Conservation (phyloP, 2,797 vertebrate species). For the Tolypeutes matacus region DNA sequence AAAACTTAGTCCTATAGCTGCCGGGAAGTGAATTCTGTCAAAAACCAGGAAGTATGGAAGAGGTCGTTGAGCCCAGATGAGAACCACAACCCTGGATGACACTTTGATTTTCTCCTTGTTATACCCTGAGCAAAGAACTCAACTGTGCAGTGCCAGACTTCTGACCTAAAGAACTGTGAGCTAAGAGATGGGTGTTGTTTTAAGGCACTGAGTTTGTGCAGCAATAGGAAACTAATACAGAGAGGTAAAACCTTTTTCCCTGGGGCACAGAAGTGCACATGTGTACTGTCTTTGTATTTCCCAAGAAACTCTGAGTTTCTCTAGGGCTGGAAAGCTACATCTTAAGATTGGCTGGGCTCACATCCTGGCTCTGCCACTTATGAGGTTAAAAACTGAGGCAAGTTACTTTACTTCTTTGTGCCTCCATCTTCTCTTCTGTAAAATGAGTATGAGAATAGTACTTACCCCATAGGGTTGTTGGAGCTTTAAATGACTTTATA, state of each 20-base stretch:
- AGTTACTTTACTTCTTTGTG: not conserved
- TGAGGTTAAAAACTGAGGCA: not conserved
- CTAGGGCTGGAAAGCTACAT: not conserved
- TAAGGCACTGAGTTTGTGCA: not conserved
- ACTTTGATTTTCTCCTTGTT: not conserved
- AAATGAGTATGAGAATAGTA: not conserved
- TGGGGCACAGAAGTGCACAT: not conserved
- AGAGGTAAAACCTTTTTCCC: not conserved
- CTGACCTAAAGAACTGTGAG: not conserved
- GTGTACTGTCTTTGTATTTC: not conserved
- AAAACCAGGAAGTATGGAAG: not conserved
- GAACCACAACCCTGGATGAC: not conserved
- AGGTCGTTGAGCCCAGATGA: not conserved
- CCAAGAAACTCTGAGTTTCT: not conserved
- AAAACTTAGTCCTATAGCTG: not conserved
- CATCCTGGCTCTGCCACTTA: not conserved
- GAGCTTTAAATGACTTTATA: not conserved
- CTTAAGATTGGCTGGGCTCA: not conserved
- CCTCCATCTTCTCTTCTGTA: not conserved
- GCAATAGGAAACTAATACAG: not conserved
- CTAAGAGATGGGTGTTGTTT: not conserved
- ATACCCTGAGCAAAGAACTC: not conserved
- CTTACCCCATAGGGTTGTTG: not conserved
- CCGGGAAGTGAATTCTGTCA: not conserved
- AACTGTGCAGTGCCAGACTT: not conserved